Conservation (phyloP, 2,113 vertebrate genomes). For the Eidolon helvum region DNA sequence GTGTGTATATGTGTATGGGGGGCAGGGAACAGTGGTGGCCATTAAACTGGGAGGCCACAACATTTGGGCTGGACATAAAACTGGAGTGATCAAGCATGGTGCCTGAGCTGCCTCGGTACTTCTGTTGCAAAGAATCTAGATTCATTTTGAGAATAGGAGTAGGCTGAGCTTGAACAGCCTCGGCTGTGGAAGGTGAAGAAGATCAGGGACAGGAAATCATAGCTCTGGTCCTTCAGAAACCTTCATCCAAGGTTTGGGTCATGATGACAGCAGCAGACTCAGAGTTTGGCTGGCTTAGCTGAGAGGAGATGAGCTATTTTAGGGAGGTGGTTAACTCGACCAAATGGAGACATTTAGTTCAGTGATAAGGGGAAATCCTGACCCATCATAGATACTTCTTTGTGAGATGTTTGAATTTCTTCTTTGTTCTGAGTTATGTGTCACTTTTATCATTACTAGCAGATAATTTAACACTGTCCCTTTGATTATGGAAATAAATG, state of each 20-base stretch:
- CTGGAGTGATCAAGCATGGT: neutral
- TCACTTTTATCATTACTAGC: neutral
- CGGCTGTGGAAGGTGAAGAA: neutral
- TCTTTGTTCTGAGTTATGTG: neutral
- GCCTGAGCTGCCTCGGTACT: neutral
- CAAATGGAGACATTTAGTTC: neutral
- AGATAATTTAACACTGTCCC: neutral
- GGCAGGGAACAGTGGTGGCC: neutral
- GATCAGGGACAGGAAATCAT: neutral
- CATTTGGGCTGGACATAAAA: neutral
- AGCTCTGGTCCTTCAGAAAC: neutral
- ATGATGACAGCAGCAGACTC: neutral
- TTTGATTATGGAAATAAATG: neutral
- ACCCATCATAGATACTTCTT: neutral
- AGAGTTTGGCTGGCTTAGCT: neutral
- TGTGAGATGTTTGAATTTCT: neutral
- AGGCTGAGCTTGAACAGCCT: neutral
- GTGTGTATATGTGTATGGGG: neutral
- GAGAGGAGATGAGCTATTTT: neutral
- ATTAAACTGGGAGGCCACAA: neutral
- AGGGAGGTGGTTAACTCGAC: neutral
- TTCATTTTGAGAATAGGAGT: neutral
- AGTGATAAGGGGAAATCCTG: neutral
- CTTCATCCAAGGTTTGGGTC: neutral
- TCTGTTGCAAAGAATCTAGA: neutral